A percentile compares a stretch with the other conserved stretches of the same genome.
Evolutionary conservation across 2,113 vertebrate species (phyloP).

Genomic region (Deroptyus accipitrinus): DNA sequence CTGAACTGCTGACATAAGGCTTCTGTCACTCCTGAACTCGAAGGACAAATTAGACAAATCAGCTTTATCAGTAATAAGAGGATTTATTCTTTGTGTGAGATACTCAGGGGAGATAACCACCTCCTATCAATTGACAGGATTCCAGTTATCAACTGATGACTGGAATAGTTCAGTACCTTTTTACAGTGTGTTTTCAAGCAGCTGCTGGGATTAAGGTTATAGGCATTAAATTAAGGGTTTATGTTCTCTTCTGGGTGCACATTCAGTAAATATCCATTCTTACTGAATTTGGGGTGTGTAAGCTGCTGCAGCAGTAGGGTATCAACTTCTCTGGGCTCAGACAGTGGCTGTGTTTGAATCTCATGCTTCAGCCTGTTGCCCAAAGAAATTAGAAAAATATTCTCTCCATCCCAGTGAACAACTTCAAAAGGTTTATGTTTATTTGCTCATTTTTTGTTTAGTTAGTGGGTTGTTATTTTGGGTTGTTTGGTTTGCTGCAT

Average conservation of each 20-base stretch:
- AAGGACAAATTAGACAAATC: not conserved
- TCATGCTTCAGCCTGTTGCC: not conserved
- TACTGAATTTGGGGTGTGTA: not conserved
- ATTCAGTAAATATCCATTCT: not conserved
- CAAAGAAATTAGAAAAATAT: not conserved
- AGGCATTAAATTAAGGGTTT: not conserved
- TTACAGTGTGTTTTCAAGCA: not conserved
- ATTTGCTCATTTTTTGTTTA: conserved; percentile 19
- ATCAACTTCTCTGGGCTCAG: not conserved
- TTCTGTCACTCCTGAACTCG: not conserved
- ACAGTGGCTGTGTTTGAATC: not conserved
- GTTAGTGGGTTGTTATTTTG: not conserved
- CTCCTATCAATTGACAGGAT: not conserved
- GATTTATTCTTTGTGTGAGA: not conserved
- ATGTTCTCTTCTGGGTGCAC: not conserved
- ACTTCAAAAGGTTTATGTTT: not conserved
- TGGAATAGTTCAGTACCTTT: not conserved
- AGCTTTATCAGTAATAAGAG: not conserved
- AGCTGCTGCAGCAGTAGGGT: not conserved
- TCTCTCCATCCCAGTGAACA: not conserved
- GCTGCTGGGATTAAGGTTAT: not conserved
- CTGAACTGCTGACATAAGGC: not conserved
- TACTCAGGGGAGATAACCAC: not conserved
- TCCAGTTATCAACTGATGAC: not conserved
- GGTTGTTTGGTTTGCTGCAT: not conserved